Percentiles rank a stretch among this genome's conserved stretches.
Conservation (phyloP, 2,888 invertebrate species). For the Eupithecia insigniata region DNA sequence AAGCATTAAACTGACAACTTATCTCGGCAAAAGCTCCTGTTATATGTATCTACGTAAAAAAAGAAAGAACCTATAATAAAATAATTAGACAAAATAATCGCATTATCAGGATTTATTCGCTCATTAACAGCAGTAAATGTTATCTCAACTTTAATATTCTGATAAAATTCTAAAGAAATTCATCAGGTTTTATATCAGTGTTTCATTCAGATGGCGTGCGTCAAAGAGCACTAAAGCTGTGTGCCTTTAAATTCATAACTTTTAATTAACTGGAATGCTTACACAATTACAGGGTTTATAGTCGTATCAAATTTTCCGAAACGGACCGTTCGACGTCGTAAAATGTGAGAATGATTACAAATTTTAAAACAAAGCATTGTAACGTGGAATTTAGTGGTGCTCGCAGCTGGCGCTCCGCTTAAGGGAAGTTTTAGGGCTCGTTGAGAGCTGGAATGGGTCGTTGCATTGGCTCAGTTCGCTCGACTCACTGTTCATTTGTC, state of each 20-base stretch:
- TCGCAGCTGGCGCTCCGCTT: slow-evolving; percentile 75
- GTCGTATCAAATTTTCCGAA: slow-evolving; percentile 83
- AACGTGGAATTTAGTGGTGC: slow-evolving; percentile 79
- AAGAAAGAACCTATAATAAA: slow-evolving; percentile 43
- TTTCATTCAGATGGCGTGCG: slow-evolving; percentile 65
- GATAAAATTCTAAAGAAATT: slow-evolving; percentile 59
- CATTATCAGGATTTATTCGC: slow-evolving; percentile 56
- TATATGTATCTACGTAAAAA: neutral
- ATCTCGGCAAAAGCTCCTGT: slow-evolving; percentile 35
- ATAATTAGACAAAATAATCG: slow-evolving; percentile 56
- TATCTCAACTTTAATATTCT: slow-evolving; percentile 62
- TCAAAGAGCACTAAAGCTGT: slow-evolving; percentile 72
- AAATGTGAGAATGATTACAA: slow-evolving; percentile 84
- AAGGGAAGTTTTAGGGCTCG: slow-evolving; percentile 78
- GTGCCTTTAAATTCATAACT: slow-evolving; percentile 82
- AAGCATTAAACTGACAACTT: slow-evolving; percentile 23
- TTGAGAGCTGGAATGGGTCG: slow-evolving; percentile 71
- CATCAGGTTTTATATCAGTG: slow-evolving; percentile 66
- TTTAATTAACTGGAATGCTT: slow-evolving; percentile 83
- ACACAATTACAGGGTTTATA: slow-evolving; percentile 82
- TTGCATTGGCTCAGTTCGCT: slow-evolving; percentile 73
- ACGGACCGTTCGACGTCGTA: slow-evolving; percentile 81
- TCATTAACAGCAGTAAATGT: slow-evolving; percentile 65
- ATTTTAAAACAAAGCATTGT: slow-evolving; percentile 83
- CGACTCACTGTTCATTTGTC: slow-evolving; percentile 78